A percentile compares a stretch with the other conserved stretches of the same genome.
Conservation (phyloP, 2,113 vertebrate genomes). For the Isichthys henryi region DNA sequence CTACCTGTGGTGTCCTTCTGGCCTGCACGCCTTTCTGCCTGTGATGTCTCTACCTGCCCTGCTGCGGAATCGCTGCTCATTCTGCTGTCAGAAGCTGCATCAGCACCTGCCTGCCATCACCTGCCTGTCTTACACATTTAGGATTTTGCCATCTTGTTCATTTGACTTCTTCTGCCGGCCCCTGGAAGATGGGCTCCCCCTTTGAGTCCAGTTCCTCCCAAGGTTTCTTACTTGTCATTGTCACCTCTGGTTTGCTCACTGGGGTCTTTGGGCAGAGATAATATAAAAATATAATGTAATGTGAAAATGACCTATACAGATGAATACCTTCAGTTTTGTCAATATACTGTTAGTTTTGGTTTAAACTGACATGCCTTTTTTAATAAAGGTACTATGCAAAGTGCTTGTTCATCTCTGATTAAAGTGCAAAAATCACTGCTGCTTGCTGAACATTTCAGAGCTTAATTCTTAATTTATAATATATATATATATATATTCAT, state of each 20-base stretch:
- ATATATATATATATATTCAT: not conserved
- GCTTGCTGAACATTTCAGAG: not conserved
- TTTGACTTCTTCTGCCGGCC: too few relatives aligned
- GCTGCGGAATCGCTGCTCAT: too few relatives aligned
- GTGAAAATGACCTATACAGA: not conserved
- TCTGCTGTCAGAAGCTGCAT: too few relatives aligned
- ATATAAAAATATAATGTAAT: too few relatives aligned
- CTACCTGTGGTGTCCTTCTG: not conserved
- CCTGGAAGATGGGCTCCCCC: too few relatives aligned
- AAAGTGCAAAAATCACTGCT: not conserved
- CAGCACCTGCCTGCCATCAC: too few relatives aligned
- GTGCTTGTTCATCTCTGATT: not conserved
- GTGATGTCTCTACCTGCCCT: not conserved
- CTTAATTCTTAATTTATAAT: not conserved
- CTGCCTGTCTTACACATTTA: too few relatives aligned
- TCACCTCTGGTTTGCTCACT: too few relatives aligned
- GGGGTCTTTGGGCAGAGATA: too few relatives aligned
- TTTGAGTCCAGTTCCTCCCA: too few relatives aligned
- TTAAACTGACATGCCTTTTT: not conserved
- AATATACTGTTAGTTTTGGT: not conserved
- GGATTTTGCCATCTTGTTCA: too few relatives aligned
- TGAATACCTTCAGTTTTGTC: not conserved
- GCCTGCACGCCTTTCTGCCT: not conserved
- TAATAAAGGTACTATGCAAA: not conserved
- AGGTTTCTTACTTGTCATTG: too few relatives aligned